Evolutionary conservation across 2,797 vertebrate species (phyloP), one percentile per base, ranked within the genome.

Genomic region (Ctenopoma multispine): DNA sequence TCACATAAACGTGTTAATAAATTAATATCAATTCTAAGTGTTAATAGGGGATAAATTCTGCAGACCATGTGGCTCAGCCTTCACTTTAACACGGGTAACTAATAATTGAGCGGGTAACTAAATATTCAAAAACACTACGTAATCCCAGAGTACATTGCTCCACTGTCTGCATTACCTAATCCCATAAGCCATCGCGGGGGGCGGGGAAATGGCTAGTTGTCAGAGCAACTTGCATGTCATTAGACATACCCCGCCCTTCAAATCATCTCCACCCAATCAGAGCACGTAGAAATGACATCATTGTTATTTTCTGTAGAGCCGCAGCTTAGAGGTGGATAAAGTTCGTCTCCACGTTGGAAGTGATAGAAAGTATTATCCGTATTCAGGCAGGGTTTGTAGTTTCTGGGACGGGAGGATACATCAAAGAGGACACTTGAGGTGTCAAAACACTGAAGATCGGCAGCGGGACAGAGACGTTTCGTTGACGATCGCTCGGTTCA

Each of bases 301-400:
- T 97, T 95, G 96, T 96, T 98, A 97, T 98, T 98, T 97, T 97
- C 96, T 96, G 96, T 93, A 87, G 91, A 93, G 96, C 93, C 94
- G 92, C 94, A 95, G 94, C 94, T 93, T 91, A 89, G 92, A 93
- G 92, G 89, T 91, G 93, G 96, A 96, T 97, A 97, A 98, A 97
- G 95, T 96, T 96, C 95, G 93, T 96, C 95, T 96, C 91, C 95
- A 91, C 95, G 94, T 95, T 96, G 96, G 93, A 95, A 92, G 94
- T 94, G 94, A 93, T 94, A 96, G 95, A 96, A 95, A 95, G 93
- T 92, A 91, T 87, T 88, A 87, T 75, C 76, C 67, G 69, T 71
- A 66, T 78, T 72, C 77, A 67, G 80, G 21, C 79, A 20, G 50
- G 9, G 72, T 77, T 83, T 85, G 34, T 57, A 44, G 61, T 50